Evolutionary conservation across 2,888 invertebrate species (phyloP).

Genomic region (Theretra japonica): DNA sequence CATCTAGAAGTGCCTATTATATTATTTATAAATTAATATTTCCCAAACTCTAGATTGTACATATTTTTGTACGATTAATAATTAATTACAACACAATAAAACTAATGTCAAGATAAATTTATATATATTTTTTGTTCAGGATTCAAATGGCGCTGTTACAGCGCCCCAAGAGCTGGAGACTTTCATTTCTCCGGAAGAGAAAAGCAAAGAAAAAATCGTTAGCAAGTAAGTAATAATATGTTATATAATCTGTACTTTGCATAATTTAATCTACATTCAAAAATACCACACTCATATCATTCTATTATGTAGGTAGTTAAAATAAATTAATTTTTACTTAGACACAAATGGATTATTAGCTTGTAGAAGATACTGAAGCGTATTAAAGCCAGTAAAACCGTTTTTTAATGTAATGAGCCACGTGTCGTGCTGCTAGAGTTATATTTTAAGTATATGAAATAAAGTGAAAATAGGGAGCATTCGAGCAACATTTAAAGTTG

Average conservation of each 20-base stretch:
- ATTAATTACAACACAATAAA: too few species aligned
- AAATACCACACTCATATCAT: neutral
- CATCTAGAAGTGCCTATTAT: too few species aligned
- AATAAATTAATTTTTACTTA: neutral
- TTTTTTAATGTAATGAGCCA: too few species aligned
- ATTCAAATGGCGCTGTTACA: conserved; percentile 70
- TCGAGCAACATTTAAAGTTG: neutral
- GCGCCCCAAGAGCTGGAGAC: conserved; percentile 90
- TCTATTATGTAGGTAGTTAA: neutral
- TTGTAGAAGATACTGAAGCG: too few species aligned
- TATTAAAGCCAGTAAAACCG: too few species aligned
- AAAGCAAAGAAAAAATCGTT: conserved; percentile 77
- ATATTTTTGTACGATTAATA: too few species aligned
- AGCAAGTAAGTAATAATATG: conserved; percentile 76
- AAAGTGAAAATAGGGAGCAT: neutral
- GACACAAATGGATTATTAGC: neutral
- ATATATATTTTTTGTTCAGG: conserved; percentile 53
- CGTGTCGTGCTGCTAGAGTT: too few species aligned
- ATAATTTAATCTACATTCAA: neutral
- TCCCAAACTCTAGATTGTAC: too few species aligned
- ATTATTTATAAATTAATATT: too few species aligned
- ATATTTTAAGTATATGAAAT: neutral
- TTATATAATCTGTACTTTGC: neutral
- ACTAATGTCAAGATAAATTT: conserved; percentile 21
- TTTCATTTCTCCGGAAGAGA: conserved; percentile 90